Evolutionary conservation across 2,113 vertebrate species (phyloP).

Genomic region (Cyprinodon variegatus): DNA sequence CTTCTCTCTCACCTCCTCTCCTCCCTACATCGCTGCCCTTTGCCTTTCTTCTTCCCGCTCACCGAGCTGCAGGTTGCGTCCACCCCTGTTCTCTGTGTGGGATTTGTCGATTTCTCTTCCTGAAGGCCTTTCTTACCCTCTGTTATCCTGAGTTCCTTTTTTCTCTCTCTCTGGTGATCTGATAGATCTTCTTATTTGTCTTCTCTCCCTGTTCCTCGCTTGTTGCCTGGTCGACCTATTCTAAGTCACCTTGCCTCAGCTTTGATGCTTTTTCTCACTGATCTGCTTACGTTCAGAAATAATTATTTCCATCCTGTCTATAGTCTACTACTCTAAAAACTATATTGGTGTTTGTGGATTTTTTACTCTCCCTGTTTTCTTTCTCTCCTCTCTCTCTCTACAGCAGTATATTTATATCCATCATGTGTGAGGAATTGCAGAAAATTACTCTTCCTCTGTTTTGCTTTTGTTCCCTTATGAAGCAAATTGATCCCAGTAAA

Average conservation of each 20-base stretch:
- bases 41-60: constrained; percentile 53
- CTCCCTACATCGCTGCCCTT: constrained; percentile 20
- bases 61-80: constrained; percentile 42
- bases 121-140: constrained; percentile 45
- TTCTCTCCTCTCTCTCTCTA: neutral
- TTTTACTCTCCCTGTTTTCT: neutral
- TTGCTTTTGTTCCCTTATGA: constrained; percentile 23
- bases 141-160: constrained; percentile 35
- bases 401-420: constrained; percentile 10
- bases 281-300: constrained; percentile 31
- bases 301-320: constrained; percentile 13
- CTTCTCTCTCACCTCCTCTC: constrained; percentile 39
- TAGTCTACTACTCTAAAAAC: neutral
- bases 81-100: constrained; percentile 54
- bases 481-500: constrained; percentile 50
- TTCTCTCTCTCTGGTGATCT: constrained; percentile 12
- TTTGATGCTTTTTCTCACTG: neutral
- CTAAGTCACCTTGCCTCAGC: constrained; percentile 7
- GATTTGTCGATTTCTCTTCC: constrained; percentile 49
- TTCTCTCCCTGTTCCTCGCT: neutral
- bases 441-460: constrained; percentile 18
- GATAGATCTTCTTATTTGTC: constrained; percentile 4
- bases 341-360: neutral
- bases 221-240: constrained; percentile 2
- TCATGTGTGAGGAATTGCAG: constrained; percentile 27